A percentile compares a stretch with the other conserved stretches of the same genome.
phyloP scores from a whole-genome alignment of 2,888 invertebrate species.

The Synanthedon myopaeformis region DNA sequence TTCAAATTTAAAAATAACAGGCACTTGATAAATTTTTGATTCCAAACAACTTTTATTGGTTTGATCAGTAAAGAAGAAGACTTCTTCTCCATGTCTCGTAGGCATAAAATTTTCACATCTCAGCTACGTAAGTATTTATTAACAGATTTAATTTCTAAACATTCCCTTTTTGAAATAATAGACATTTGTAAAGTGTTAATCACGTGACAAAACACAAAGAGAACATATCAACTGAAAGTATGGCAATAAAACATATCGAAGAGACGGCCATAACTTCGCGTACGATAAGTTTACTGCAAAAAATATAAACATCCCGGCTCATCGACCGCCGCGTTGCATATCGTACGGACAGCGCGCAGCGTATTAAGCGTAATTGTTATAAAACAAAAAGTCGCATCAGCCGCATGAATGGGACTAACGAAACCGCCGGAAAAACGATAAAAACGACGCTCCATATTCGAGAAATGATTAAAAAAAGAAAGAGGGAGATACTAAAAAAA shows the following conservation, averaged over 20 bases:
- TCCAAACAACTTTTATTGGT: no score
- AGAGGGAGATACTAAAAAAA: slow-evolving; percentile 42
- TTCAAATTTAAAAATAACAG: no score
- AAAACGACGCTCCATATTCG: slow-evolving; percentile 67
- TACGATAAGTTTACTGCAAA: slow-evolving; percentile 10
- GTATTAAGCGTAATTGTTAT: slow-evolving; percentile 50
- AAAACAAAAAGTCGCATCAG: slow-evolving; percentile 30
- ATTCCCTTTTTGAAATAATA: no score
- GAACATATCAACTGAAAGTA: no score
- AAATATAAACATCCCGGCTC: slow-evolving; percentile 24
- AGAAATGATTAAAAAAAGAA: slow-evolving; percentile 67
- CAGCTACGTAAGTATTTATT: no score
- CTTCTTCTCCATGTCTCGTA: rapidly evolving
- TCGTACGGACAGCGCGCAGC: slow-evolving; percentile 2
- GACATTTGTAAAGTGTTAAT: no score
- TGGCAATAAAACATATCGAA: no score
- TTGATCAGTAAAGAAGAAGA: no score
- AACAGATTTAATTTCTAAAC: no score
- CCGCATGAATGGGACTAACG: slow-evolving; percentile 45
- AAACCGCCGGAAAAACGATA: slow-evolving; percentile 61
- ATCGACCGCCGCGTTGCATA: slow-evolving; percentile 11
- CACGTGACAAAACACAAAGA: no score
- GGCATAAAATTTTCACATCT: no score
- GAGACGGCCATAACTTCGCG: background rate
- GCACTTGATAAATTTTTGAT: no score